Evolutionary conservation across 2,113 vertebrate species (phyloP).

Genomic region (Geococcyx californianus): DNA sequence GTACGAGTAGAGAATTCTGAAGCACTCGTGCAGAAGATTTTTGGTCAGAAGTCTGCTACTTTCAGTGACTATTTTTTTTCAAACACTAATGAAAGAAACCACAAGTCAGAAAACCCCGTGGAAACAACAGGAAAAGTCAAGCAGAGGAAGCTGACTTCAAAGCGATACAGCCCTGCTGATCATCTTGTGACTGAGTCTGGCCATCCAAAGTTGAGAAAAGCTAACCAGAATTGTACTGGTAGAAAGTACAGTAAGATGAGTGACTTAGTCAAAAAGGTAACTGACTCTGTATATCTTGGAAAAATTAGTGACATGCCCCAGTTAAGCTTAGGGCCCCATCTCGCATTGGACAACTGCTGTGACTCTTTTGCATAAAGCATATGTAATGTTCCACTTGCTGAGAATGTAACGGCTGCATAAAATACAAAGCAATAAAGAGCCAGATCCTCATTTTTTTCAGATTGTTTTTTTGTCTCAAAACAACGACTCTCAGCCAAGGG

Average conservation of each 20-base stretch:
- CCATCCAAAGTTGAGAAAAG: background rate
- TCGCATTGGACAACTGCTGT: background rate
- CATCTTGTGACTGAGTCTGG: background rate
- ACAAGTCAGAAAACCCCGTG: background rate
- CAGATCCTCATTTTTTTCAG: background rate
- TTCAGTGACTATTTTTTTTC: conserved; percentile 36
- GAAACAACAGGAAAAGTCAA: background rate
- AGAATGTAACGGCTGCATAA: background rate
- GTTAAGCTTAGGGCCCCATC: background rate
- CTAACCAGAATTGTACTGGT: conserved; percentile 69
- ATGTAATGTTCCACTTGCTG: background rate
- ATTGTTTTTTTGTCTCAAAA: background rate
- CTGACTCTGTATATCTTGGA: background rate
- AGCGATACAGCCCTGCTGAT: background rate
- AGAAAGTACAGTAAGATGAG: conserved; percentile 72
- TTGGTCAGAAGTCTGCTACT: conserved; percentile 21
- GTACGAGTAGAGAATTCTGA: conserved; percentile 72
- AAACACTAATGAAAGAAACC: background rate
- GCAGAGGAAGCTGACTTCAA: background rate
- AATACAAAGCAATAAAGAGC: background rate
- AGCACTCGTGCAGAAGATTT: conserved; percentile 15
- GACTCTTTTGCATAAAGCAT: background rate
- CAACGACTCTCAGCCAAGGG: background rate
- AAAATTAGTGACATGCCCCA: background rate
- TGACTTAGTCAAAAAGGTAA: conserved; percentile 80